Conservation (phyloP, 2,797 vertebrate genomes). For the Diglossa cyanea region DNA sequence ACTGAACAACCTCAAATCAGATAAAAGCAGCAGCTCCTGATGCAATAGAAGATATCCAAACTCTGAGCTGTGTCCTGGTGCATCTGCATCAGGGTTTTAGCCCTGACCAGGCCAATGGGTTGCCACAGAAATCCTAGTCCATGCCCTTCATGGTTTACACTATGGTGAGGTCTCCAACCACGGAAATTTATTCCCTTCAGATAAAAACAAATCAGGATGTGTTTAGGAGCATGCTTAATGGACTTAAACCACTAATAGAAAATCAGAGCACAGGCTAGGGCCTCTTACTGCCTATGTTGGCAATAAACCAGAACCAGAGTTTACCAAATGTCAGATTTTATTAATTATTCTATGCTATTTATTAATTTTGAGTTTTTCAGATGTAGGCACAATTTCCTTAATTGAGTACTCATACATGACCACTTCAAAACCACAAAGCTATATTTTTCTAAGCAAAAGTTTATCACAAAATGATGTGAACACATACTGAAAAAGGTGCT, state of each 20-base stretch:
- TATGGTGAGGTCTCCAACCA: neutral
- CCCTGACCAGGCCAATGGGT: neutral
- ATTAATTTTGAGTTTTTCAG: neutral
- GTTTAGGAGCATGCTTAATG: neutral
- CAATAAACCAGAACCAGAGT: neutral
- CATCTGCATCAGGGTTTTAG: neutral
- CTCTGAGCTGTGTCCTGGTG: neutral
- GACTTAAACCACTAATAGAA: neutral
- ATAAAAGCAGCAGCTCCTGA: neutral
- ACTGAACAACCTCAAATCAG: neutral
- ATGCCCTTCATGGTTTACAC: accelerated
- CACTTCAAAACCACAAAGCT: neutral
- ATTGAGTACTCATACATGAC: neutral
- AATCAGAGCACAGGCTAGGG: neutral
- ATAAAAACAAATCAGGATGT: neutral
- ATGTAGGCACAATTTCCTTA: neutral
- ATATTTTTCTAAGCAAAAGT: neutral
- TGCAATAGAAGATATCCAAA: neutral
- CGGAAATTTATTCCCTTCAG: neutral
- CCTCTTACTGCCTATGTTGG: neutral
- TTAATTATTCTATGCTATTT: neutral
- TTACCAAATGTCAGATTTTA: neutral
- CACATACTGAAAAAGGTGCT: neutral
- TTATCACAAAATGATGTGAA: neutral
- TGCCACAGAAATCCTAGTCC: neutral